These are phyloP conservation scores for Zaprionus ghesquierei DNA, from an alignment of 1,140 invertebrate species.

Conservation along the genomic window DNA sequence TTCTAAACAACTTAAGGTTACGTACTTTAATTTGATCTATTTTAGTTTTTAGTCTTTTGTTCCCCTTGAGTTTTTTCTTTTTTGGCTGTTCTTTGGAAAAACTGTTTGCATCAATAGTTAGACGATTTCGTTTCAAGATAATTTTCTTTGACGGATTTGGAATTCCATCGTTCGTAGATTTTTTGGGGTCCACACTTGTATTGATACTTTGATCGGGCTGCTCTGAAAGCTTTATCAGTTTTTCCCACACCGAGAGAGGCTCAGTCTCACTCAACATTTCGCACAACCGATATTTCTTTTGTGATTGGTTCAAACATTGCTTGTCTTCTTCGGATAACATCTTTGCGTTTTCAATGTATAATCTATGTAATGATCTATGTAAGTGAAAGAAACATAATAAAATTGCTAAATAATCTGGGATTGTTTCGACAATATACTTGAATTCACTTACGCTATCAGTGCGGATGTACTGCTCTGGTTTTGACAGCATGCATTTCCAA, in stretches of 20 bases:
- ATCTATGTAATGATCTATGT: not conserved
- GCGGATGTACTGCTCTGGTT: not conserved
- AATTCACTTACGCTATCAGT: slow-evolving; percentile 6
- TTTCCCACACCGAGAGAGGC: not conserved
- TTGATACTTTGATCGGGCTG: not conserved
- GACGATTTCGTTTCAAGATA: too few relatives aligned
- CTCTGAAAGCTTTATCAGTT: not conserved
- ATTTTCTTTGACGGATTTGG: too few relatives aligned
- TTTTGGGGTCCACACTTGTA: not conserved
- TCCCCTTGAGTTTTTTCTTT: too few relatives aligned
- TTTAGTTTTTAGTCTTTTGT: too few relatives aligned
- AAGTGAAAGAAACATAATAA: not conserved
- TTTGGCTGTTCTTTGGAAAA: too few relatives aligned
- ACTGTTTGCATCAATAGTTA: too few relatives aligned
- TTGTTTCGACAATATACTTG: not conserved
- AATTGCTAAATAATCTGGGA: not conserved
- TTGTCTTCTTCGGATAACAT: not conserved
- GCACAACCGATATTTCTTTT: not conserved
- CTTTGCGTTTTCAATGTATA: not conserved
- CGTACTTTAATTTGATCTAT: not conserved
- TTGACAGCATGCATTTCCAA: slow-evolving; percentile 7
- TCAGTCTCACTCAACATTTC: not conserved
- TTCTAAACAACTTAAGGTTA: not conserved
- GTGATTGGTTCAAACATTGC: not conserved
- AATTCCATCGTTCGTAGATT: too few relatives aligned